Evolutionary conservation across 2,888 invertebrate genomes (phyloP), one percentile per base, ranked within the genome.

Genomic region (Ypsolopha scabrella): DNA sequence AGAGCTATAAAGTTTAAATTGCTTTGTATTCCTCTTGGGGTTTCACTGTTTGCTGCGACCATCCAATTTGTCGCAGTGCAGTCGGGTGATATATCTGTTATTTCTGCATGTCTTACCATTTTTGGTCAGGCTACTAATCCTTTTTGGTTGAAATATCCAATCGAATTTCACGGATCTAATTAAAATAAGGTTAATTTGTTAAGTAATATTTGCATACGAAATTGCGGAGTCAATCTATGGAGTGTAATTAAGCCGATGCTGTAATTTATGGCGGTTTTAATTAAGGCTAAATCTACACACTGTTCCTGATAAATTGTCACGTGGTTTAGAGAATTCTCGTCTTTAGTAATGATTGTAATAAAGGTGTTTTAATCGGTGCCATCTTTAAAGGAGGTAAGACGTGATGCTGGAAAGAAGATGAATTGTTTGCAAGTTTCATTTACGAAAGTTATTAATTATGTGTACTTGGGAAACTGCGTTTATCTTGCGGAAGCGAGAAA

Each of bases 211-310:
- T n/a, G 9, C n/a, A 45, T 14, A 9, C 47, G 10, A n/a, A n/a
- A 47, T 47, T n/a, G 9, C n/a, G 2, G 9, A 47, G 1, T 24
- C 47, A 37, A 47, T 47, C 13, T 47, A 47, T 14, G 47, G 37
- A 8, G 9, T 7, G 47, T 58, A 60, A 61, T 61, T 60, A 61
- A 58, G 53, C 24, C 53, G 50, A 59, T 59, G 52, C 49, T 50
- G 54, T 59, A 59, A 62, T 61, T 60, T 54, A 62, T 61, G 54
- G 52, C 56, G 53, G 58, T 59, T 59, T 60, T 60, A 60, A 61
- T 63, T 58, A 59, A 62, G 55, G 52, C 50, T 37, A 45, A 39
- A 39, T 34, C 46, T 33, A 51, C 48, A 51, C 54, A 50, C 13
- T 41, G 41, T 9, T 6, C n/a, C 41, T 41, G 6, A 41, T 11